phyloP scores from a whole-genome alignment of 2,888 invertebrate species.

The Zygothrica quintamaculata region DNA sequence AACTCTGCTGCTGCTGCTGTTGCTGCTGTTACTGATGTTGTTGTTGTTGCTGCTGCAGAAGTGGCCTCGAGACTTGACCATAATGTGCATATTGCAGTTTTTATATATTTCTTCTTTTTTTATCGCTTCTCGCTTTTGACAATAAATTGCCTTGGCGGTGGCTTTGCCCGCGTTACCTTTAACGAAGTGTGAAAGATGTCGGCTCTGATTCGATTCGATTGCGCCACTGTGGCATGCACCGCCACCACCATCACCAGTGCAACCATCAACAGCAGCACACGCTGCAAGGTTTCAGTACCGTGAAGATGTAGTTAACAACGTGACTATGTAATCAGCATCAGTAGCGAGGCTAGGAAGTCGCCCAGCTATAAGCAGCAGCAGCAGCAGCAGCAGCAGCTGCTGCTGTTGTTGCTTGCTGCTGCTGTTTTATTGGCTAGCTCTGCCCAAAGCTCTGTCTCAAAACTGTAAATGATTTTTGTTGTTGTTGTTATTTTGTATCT shows the following conservation, averaged over 20 bases:
- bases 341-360: constrained; percentile 68
- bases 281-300: constrained; percentile 58
- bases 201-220: constrained; percentile 75
- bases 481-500: not conserved
- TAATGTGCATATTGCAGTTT: constrained; percentile 77
- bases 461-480: constrained; percentile 58
- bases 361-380: constrained; percentile 34
- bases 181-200: constrained; percentile 80
- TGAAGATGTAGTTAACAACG: constrained; percentile 81
- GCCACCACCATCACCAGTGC: too few relatives aligned
- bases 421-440: constrained; percentile 29
- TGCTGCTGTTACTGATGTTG: constrained; percentile 18
- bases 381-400: constrained; percentile 48
- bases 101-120: too few relatives aligned
- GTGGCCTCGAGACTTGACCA: constrained; percentile 55
- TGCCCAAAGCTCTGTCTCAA: constrained; percentile 22
- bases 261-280: constrained; percentile 30
- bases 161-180: constrained; percentile 67
- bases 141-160: constrained; percentile 74
- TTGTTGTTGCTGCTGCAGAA: constrained; percentile 7
- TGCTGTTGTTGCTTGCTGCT: constrained; percentile 31
- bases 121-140: constrained; percentile 70
- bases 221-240: constrained; percentile 71
- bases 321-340: constrained; percentile 75
- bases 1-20: constrained; percentile 1